These are phyloP conservation scores for Stomorhina lunata DNA, from an alignment of 2,888 invertebrate genomes.

Conservation along the genomic window DNA sequence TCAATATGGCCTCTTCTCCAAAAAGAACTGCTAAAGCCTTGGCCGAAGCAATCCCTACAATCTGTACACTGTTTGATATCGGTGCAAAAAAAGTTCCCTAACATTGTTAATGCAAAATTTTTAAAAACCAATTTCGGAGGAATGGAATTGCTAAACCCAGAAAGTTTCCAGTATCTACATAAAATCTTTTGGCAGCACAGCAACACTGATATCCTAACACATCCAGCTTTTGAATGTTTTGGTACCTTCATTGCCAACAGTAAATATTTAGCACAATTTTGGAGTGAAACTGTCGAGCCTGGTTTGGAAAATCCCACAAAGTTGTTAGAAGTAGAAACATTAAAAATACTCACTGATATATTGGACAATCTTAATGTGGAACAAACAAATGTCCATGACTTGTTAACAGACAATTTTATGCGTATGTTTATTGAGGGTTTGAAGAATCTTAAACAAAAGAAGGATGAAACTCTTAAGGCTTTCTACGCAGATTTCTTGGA, in stretches of 20 bases:
- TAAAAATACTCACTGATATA: conserved; percentile 83
- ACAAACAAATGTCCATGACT: conserved; percentile 80
- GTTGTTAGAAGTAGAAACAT: conserved; percentile 83
- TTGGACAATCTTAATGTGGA: conserved; percentile 77
- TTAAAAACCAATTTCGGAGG: conserved; percentile 82
- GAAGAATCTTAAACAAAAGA: conserved; percentile 79
- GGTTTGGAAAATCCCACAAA: conserved; percentile 81
- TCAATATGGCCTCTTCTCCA: conserved; percentile 84
- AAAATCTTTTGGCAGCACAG: conserved; percentile 83
- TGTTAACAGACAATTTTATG: conserved; percentile 85
- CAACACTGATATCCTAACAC: conserved; percentile 80
- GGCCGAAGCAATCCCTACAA: conserved; percentile 84
- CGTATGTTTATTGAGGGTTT: conserved; percentile 84
- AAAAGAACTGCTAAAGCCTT: conserved; percentile 83
- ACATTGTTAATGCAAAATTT: conserved; percentile 81
- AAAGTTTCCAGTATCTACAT: conserved; percentile 82
- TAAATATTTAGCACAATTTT: conserved; percentile 82
- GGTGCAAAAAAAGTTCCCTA: conserved; percentile 80
- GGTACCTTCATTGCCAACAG: conserved; percentile 81
- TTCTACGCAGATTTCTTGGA: conserved; percentile 79
- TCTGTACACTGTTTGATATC: conserved; percentile 83
- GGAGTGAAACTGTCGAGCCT: conserved; percentile 81
- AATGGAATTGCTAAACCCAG: conserved; percentile 82
- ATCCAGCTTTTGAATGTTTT: conserved; percentile 85
- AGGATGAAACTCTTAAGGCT: conserved; percentile 74